These are phyloP conservation scores for Ctenomys sociabilis DNA, from an alignment of 2,113 vertebrate species.

Conservation along the genomic window DNA sequence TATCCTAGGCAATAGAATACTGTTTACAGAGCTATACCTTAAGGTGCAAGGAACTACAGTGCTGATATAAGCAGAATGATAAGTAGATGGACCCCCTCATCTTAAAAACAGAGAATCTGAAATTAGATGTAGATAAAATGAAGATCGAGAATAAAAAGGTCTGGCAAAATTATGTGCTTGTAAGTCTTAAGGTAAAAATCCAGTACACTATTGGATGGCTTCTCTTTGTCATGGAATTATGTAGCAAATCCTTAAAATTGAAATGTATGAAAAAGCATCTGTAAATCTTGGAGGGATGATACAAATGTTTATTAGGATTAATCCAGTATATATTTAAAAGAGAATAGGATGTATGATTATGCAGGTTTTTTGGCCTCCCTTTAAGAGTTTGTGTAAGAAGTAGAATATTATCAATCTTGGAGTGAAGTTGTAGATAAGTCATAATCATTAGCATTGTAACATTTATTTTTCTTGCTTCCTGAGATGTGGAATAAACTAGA, in stretches of 20 bases:
- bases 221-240: not conserved
- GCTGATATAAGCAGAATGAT: not conserved
- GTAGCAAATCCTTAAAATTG: not conserved
- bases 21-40: not conserved
- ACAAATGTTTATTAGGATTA: constrained; percentile 34
- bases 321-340: not conserved
- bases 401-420: not conserved
- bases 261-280: not conserved
- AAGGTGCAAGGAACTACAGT: not conserved
- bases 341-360: not conserved
- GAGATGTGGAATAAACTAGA: not conserved
- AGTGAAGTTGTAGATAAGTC: not conserved
- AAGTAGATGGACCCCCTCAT: not conserved
- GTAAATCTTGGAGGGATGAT: not conserved
- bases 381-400: not conserved
- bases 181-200: constrained; percentile 15
- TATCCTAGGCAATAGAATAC: not conserved
- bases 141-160: not conserved
- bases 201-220: not conserved
- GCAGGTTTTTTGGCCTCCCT: not conserved
- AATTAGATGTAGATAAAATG: not conserved
- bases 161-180: not conserved
- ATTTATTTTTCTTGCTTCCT: constrained; percentile 25
- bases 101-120: not conserved
- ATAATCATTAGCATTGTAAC: not conserved